Percentiles rank a stretch among this genome's conserved stretches.
Conservation (phyloP, 1,140 invertebrate species). For the Andrena cerasifolii region DNA sequence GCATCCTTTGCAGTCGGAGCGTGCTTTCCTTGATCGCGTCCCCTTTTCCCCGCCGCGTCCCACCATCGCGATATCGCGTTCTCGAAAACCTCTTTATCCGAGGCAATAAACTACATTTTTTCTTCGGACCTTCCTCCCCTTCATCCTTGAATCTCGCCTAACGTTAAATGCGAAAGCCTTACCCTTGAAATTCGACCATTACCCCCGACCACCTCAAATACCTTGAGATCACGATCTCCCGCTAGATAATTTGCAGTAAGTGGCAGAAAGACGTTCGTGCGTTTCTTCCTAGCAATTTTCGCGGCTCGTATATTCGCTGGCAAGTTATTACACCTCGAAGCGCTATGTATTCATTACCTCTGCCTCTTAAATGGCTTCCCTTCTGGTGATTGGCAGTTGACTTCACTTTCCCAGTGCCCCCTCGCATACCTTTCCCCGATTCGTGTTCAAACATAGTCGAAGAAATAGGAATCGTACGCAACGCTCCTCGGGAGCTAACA, state of each 20-base stretch:
- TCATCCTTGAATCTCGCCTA: neutral
- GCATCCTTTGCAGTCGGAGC: neutral
- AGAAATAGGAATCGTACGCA: neutral
- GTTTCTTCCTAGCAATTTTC: conserved; percentile 10
- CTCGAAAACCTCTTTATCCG: conserved; percentile 29
- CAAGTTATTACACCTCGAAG: conserved; percentile 14
- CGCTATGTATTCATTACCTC: conserved; percentile 6
- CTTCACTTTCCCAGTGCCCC: neutral
- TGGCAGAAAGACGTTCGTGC: neutral
- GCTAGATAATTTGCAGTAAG: neutral
- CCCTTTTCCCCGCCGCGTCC: conserved; percentile 17
- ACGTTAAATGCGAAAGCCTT: neutral
- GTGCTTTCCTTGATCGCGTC: conserved; percentile 25
- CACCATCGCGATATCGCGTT: conserved; percentile 59
- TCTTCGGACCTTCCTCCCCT: no score
- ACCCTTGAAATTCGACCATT: neutral
- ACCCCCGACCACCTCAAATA: neutral
- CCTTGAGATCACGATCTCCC: neutral
- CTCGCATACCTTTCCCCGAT: neutral
- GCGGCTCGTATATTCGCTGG: conserved; percentile 10
- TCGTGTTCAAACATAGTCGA: neutral
- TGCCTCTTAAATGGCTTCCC: neutral
- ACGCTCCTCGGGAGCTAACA: neutral
- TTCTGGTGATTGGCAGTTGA: conserved; percentile 3
- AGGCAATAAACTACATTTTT: neutral